Percentiles rank a stretch among this genome's conserved stretches.
phyloP scores from a whole-genome alignment of 2,797 vertebrate species.

The Cuniculus paca region DNA sequence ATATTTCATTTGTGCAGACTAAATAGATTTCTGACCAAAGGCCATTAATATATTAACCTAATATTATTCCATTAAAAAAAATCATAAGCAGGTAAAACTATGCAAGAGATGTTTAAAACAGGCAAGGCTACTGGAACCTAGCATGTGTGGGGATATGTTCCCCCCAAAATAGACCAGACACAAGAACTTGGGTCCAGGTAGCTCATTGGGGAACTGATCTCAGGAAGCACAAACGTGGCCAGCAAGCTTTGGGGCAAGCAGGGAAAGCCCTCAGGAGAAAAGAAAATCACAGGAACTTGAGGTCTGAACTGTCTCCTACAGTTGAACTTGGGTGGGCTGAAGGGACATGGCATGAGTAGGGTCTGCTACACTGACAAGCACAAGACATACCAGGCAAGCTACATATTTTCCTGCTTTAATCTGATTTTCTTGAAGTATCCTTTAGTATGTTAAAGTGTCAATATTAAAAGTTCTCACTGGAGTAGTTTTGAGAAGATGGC shows the following conservation, averaged over 20 bases:
- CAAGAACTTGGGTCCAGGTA: not conserved
- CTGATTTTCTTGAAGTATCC: not conserved
- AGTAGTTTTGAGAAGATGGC: not conserved
- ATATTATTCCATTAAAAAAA: slow-evolving; percentile 7
- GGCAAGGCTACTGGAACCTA: not conserved
- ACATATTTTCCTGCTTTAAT: not conserved
- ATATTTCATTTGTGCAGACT: not conserved
- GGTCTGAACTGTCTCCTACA: not conserved
- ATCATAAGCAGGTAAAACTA: not conserved
- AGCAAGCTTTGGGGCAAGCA: not conserved
- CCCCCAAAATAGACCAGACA: not conserved
- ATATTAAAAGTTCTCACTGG: not conserved
- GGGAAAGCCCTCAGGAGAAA: not conserved
- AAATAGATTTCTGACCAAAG: slow-evolving; percentile 36
- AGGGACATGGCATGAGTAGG: not conserved
- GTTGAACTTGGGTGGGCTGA: not conserved
- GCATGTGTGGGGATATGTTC: not conserved
- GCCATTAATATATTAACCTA: slow-evolving; percentile 11
- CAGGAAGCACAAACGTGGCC: not conserved
- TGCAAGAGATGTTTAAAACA: not conserved
- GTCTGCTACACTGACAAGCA: not conserved
- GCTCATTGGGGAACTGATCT: not conserved
- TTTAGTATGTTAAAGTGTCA: not conserved
- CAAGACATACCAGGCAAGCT: not conserved
- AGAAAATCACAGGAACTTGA: not conserved